phyloP scores from a whole-genome alignment of 2,797 vertebrate genomes.

The Clarias fuscus region DNA sequence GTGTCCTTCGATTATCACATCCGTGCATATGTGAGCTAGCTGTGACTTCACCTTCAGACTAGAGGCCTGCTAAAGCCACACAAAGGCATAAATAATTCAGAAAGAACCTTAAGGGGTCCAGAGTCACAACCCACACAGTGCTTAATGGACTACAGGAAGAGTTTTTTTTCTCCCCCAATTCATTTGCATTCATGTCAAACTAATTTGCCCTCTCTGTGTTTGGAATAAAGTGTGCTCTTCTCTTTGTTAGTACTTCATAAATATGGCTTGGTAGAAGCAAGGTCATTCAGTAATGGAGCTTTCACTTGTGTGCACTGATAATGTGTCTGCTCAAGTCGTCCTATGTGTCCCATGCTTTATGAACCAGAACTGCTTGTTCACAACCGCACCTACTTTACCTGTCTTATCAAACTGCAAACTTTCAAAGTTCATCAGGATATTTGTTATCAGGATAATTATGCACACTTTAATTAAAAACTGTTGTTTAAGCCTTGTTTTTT shows the following conservation, averaged over 20 bases:
- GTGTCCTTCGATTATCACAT: constrained; percentile 51
- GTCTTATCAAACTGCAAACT: neutral
- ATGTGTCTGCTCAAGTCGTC: neutral
- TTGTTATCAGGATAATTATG: neutral
- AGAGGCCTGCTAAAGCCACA: constrained; percentile 39
- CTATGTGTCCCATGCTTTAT: neutral
- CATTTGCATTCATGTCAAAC: constrained; percentile 45
- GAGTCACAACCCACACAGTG: constrained; percentile 32
- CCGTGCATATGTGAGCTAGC: constrained; percentile 46
- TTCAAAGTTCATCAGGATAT: neutral
- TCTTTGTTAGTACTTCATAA: constrained; percentile 11
- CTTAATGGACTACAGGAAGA: constrained; percentile 39
- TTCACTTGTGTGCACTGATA: constrained; percentile 22
- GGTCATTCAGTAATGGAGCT: neutral
- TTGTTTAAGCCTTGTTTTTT: neutral
- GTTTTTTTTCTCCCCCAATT: constrained; percentile 44
- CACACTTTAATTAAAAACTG: neutral
- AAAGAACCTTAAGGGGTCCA: constrained; percentile 31
- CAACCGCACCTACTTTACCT: neutral
- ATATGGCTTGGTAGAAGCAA: neutral
- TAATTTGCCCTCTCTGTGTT: constrained; percentile 9
- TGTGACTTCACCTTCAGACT: constrained; percentile 35
- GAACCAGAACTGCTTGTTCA: neutral
- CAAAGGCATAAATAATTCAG: constrained; percentile 50
- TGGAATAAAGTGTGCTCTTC: constrained; percentile 26